phyloP scores from a whole-genome alignment of 2,113 vertebrate species.

The Platichthys flesus region DNA sequence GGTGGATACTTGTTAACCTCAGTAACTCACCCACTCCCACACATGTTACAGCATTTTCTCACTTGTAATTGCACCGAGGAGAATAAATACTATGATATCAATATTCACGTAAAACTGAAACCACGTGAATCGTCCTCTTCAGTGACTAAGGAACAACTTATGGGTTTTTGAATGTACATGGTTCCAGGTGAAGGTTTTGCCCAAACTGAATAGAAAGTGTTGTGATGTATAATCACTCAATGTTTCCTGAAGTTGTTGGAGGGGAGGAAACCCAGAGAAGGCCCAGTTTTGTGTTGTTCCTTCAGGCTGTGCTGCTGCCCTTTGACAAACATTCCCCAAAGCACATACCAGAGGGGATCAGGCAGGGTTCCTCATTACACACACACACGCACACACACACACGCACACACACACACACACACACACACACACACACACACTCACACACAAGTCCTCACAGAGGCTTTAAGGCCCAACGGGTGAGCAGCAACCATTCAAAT shows the following conservation, averaged over 20 bases:
- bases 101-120: too few species aligned
- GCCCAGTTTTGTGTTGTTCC: slow-evolving; percentile 60
- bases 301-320: slow-evolving; percentile 71
- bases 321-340: slow-evolving; percentile 76
- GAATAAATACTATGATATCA: too few species aligned
- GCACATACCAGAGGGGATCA: slow-evolving; percentile 82
- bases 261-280: slow-evolving; percentile 25
- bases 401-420: slow-evolving; percentile 41
- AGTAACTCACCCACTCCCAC: slow-evolving; percentile 23
- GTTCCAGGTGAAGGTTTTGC: background rate
- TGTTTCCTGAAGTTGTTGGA: background rate
- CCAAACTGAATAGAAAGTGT: background rate
- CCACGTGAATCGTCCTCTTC: too few species aligned
- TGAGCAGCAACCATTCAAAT: slow-evolving; percentile 71
- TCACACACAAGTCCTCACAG: slow-evolving; percentile 43
- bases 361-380: slow-evolving; percentile 67
- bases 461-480: slow-evolving; percentile 58
- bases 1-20: slow-evolving; percentile 50
- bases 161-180: background rate
- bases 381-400: slow-evolving; percentile 54
- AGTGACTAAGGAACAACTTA: too few species aligned
- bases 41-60: background rate
- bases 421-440: slow-evolving; percentile 55
- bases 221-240: background rate
- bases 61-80: too few species aligned